phyloP scores from a whole-genome alignment of 2,797 vertebrate genomes.

The Thalassophryne amazonica region DNA sequence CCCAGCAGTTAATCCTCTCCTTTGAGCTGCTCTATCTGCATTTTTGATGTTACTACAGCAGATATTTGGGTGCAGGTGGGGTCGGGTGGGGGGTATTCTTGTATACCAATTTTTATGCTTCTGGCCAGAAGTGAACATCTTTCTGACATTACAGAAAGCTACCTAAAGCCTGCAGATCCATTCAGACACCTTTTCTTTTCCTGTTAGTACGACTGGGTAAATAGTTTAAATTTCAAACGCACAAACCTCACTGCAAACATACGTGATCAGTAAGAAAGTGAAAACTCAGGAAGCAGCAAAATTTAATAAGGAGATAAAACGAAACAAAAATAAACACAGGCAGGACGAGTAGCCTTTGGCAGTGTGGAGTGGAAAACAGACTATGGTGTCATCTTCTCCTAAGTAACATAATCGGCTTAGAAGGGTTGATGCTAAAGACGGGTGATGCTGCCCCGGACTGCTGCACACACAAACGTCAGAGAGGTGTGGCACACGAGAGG shows the following conservation, averaged over 20 bases:
- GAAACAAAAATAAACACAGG: constrained; percentile 23
- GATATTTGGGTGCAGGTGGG: too few species aligned
- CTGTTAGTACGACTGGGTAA: background rate
- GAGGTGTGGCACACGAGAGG: constrained; percentile 15
- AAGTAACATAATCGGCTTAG: constrained; percentile 73
- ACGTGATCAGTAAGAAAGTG: too few species aligned
- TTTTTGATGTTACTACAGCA: too few species aligned
- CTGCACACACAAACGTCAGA: constrained; percentile 18
- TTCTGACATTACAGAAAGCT: too few species aligned
- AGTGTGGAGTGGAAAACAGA: constrained; percentile 56
- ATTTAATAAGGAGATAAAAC: constrained; percentile 17
- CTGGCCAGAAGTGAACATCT: too few species aligned
- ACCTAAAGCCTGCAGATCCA: constrained; percentile 14
- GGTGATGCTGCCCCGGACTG: constrained; percentile 22
- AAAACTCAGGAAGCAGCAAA: too few species aligned
- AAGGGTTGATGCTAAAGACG: constrained; percentile 46
- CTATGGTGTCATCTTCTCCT: constrained; percentile 63
- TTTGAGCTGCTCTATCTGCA: constrained; percentile 51
- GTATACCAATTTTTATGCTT: too few species aligned
- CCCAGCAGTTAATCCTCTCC: constrained; percentile 64
- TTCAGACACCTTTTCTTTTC: background rate
- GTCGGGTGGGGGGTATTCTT: too few species aligned
- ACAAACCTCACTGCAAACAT: too few species aligned
- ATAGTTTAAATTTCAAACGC: background rate
- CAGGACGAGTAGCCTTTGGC: constrained; percentile 21